Evolutionary conservation across 2,888 invertebrate genomes (phyloP).

Genomic region (Volucella inanis): DNA sequence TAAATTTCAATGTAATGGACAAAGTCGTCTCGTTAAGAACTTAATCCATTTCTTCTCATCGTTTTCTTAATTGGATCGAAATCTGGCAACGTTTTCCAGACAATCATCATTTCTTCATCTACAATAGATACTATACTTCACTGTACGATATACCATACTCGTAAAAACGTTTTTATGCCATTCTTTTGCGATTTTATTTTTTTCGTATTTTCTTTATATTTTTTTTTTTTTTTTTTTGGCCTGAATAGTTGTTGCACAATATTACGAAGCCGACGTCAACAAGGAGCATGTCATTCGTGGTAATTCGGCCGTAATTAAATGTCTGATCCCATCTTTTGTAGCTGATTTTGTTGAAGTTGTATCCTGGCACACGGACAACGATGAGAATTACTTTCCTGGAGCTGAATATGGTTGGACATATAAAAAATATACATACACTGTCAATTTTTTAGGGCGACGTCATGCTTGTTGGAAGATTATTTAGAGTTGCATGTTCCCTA

Average conservation of each 20-base stretch:
- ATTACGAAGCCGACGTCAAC: slow-evolving; percentile 95
- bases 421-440: not conserved
- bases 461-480: slow-evolving; percentile 66
- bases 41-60: not conserved
- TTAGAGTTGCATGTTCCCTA: slow-evolving; percentile 51
- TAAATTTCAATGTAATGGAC: not conserved
- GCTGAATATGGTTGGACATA: slow-evolving; percentile 82
- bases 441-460: slow-evolving; percentile 50
- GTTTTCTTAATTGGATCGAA: slow-evolving; percentile 70
- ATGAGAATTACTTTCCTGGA: slow-evolving; percentile 82
- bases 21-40: not conserved
- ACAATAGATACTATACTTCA: not conserved
- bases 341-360: slow-evolving; percentile 95
- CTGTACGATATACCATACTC: not conserved
- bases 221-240: not conserved
- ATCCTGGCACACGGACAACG: slow-evolving; percentile 91
- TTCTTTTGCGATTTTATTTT: not conserved
- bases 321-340: slow-evolving; percentile 95
- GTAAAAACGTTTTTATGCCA: slow-evolving; percentile 2
- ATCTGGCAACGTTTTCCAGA: slow-evolving; percentile 30
- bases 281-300: slow-evolving; percentile 95
- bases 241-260: slow-evolving; percentile 91
- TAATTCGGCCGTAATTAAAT: slow-evolving; percentile 93
- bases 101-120: not conserved
- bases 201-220: not conserved